A percentile compares a stretch with the other conserved stretches of the same genome.
Evolutionary conservation across 2,888 invertebrate species (phyloP).

Genomic region (Polyommatus iphigenia): DNA sequence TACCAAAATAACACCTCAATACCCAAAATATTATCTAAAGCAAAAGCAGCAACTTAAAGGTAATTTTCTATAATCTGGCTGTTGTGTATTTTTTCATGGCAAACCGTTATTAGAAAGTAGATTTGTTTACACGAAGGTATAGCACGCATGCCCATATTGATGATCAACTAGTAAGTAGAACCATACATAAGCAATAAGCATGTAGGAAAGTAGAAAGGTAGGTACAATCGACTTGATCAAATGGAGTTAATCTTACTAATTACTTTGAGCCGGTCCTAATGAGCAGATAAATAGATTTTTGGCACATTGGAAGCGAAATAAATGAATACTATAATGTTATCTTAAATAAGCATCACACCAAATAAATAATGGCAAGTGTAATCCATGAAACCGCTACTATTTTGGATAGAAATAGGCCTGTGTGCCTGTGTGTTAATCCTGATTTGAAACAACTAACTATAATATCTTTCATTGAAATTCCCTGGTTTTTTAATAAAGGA

Average conservation of each 20-base stretch:
- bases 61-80: slow-evolving; percentile 11
- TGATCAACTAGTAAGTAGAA: not conserved
- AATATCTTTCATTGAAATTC: not conserved
- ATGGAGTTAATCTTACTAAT: not conserved
- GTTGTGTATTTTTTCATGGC: not conserved
- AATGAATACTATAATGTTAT: too few species aligned
- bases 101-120: slow-evolving; percentile 17
- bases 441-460: too few species aligned
- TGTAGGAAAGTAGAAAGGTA: not conserved
- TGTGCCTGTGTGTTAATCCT: too few species aligned
- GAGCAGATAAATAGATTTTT: too few species aligned
- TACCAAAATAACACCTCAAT: not conserved
- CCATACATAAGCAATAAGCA: not conserved
- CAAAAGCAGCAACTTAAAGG: not conserved
- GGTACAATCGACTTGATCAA: not conserved
- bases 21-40: not conserved
- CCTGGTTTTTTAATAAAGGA: not conserved
- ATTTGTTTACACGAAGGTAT: slow-evolving; percentile 3
- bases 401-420: too few species aligned
- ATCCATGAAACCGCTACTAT: not conserved
- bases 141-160: slow-evolving; percentile 1
- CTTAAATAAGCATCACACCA: not conserved
- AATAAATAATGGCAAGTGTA: not conserved
- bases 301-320: too few species aligned
- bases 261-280: not conserved